Evolutionary conservation across 2,888 invertebrate genomes (phyloP), one percentile per base, ranked within the genome.

Genomic region (Petrolisthes manimaculis): DNA sequence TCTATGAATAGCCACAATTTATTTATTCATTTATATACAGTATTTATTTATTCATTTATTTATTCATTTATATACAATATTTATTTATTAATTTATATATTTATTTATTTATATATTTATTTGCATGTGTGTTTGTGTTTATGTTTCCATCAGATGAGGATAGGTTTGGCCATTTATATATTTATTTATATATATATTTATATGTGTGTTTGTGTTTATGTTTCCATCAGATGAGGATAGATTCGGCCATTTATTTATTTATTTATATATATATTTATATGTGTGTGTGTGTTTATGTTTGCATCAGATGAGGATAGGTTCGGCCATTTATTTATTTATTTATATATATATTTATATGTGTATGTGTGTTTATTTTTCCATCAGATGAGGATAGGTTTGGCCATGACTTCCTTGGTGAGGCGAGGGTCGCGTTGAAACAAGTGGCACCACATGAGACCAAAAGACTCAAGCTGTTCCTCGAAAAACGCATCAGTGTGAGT

Each of bases 361-460:
- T 54, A 53, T 56, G 8, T 24, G 37, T 37, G 0, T 37, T 37
- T 37, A 1, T 37, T 2, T 37, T 37, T 69, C 12, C 94, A 71
- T 90, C 94, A 92, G 98, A 98, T 93, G 98, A 98, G 92, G 98
- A 98, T 93, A 96, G 96, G 93, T 97, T 95, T 92, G 96, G 96
- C 5, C 95, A 95, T 92, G 96, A 96, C 93, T 96, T 96, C 92
- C 94, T 97, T 92, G 97, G 96, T 67, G 96, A 96, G 92, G 95
- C 95, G 9, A 93, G 95, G 90, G 94, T 96, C 77, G 94, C 94
- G 89, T 93, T 95, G 92, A 94, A 94, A 94, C 91, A 95, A 94
- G 91, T 95, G 93, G 90, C 96, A 89, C 93, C 94, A 53, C 94
- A 94, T 90, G 94, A 94, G 91, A 86, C 89, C 54, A 83, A 89